phyloP scores from a whole-genome alignment of 1,140 invertebrate species.

The Drosophila teissieri region DNA sequence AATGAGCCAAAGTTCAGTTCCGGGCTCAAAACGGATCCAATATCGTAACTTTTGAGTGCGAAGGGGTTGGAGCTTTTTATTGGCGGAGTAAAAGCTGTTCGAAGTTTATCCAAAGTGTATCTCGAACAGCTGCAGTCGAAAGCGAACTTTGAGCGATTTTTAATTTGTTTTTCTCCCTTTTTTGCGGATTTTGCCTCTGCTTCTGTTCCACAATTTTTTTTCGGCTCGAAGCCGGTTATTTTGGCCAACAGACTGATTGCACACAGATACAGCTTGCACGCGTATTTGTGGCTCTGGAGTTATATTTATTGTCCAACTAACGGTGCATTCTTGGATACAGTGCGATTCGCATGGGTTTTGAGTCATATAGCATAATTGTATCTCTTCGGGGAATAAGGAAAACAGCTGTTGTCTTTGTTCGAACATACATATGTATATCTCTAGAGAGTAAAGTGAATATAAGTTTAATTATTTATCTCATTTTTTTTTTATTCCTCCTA shows the following conservation, averaged over 20 bases:
- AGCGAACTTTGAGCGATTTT: conserved; percentile 41
- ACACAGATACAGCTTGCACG: conserved; percentile 3
- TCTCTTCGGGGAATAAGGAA: background rate
- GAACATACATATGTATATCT: background rate
- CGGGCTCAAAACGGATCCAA: conserved; percentile 24
- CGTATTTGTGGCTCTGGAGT: conserved; percentile 2
- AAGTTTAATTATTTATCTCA: conserved; percentile 1
- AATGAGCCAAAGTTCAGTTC: conserved; percentile 54
- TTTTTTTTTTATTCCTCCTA: conserved; percentile 1
- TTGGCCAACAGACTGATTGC: conserved; percentile 42
- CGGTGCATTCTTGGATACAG: conserved; percentile 58
- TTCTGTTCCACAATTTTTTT: conserved; percentile 8
- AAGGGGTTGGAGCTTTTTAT: conserved; percentile 43
- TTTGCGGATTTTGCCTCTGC: conserved; percentile 24
- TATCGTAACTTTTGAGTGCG: conserved; percentile 40
- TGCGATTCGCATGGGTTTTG: conserved; percentile 32
- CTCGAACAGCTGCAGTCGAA: conserved; percentile 28
- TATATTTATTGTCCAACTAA: conserved; percentile 46
- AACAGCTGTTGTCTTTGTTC: conserved; percentile 47
- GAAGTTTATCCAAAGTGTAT: conserved; percentile 49
- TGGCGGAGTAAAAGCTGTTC: conserved; percentile 52
- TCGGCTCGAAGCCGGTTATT: conserved; percentile 42
- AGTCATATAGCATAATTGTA: conserved; percentile 28
- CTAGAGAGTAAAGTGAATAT: background rate
- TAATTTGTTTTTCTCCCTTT: conserved; percentile 2